phyloP scores from a whole-genome alignment of 2,797 vertebrate genomes.

The Pangasius larnaudii region DNA sequence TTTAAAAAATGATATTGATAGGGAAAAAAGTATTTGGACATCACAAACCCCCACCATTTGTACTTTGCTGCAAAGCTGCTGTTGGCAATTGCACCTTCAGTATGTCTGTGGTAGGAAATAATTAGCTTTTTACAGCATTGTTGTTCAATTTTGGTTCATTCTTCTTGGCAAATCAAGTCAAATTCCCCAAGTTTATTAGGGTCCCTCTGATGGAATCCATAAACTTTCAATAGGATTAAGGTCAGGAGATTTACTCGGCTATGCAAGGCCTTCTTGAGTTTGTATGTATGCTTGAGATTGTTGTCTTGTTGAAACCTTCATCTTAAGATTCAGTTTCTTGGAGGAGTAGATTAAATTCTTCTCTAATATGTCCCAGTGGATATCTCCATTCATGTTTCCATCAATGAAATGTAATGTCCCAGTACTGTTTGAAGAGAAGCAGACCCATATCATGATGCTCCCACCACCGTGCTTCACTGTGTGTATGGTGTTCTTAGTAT shows the following conservation, averaged over 20 bases:
- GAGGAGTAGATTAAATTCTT: not conserved
- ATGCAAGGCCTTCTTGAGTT: not conserved
- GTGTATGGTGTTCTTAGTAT: too few species aligned
- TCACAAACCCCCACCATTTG: not conserved
- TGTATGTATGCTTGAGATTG: not conserved
- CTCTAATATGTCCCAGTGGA: not conserved
- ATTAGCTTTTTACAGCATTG: too few species aligned
- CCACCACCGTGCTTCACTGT: too few species aligned
- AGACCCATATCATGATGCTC: too few species aligned
- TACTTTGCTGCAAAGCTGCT: not conserved
- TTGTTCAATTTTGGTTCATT: not conserved
- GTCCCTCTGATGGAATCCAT: not conserved
- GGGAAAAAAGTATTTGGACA: not conserved
- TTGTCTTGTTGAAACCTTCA: not conserved
- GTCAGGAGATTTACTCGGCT: not conserved
- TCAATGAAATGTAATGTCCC: too few species aligned
- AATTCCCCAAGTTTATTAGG: not conserved
- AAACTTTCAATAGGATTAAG: not conserved
- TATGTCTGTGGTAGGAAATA: not conserved
- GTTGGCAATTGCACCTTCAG: not conserved
- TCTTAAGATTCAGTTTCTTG: not conserved
- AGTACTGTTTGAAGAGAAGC: too few species aligned
- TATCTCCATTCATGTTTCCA: not conserved
- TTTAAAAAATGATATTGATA: not conserved
- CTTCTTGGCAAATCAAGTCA: not conserved